Percentiles rank a stretch among this genome's conserved stretches.
Evolutionary conservation across 2,113 vertebrate genomes (phyloP).

Genomic region (Coregonus clupeaformis): DNA sequence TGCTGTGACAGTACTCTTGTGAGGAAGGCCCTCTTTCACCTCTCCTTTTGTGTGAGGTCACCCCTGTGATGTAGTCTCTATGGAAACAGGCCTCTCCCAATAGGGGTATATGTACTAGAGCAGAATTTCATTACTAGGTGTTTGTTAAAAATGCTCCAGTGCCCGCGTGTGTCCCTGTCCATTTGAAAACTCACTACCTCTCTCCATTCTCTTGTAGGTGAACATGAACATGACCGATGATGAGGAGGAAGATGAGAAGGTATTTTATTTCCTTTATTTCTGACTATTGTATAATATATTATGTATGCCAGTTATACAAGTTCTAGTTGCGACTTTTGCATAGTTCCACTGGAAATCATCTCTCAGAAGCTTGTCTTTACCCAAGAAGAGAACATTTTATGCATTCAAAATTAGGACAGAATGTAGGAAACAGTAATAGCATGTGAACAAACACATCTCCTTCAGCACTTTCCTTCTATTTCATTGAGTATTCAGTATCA

Average conservation of each 20-base stretch:
- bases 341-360: conserved; percentile 21
- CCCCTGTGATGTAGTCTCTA: conserved; percentile 77
- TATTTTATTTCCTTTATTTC: conserved; percentile 68
- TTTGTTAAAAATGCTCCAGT: conserved; percentile 78
- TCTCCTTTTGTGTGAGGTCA: conserved; percentile 79
- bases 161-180: conserved; percentile 69
- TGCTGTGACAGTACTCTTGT: conserved; percentile 74
- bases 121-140: conserved; percentile 81
- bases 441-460: conserved; percentile 14
- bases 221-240: conserved; percentile 84
- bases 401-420: conserved; percentile 34
- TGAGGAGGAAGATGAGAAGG: conserved; percentile 94
- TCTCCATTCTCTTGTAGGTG: conserved; percentile 81
- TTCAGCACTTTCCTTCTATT: conserved; percentile 38
- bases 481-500: conserved; percentile 51
- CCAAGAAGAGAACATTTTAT: conserved; percentile 44
- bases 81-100: conserved; percentile 79
- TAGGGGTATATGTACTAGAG: conserved; percentile 77
- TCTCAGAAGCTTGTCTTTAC: conserved; percentile 28
- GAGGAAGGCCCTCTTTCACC: conserved; percentile 75
- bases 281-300: not conserved
- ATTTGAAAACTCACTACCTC: conserved; percentile 66
- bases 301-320: not conserved
- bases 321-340: conserved; percentile 3
- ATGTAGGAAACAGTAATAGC: conserved; percentile 43